Conservation (phyloP, 2,797 vertebrate species). For the Thalassophryne amazonica region DNA sequence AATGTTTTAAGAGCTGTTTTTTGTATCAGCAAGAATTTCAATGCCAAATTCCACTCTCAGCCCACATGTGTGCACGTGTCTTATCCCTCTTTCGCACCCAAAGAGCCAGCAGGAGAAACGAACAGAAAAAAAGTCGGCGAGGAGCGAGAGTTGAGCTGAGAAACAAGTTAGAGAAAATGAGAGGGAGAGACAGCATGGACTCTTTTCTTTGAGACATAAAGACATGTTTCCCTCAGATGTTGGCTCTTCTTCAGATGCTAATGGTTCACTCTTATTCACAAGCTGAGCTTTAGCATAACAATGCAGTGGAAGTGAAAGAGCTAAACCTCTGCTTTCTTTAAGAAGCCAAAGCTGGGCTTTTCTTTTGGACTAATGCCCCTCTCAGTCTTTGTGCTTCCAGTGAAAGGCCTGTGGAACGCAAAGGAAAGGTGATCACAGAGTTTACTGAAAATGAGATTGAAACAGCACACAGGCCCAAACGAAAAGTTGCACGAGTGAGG, state of each 20-base stretch:
- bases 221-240: constrained; percentile 82
- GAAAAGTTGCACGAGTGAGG: constrained; percentile 52
- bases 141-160: constrained; percentile 71
- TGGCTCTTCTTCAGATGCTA: constrained; percentile 86
- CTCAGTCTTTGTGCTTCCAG: constrained; percentile 73
- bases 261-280: constrained; percentile 79
- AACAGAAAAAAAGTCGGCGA: constrained; percentile 64
- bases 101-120: constrained; percentile 60
- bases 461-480: constrained; percentile 62
- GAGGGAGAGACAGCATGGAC: constrained; percentile 77
- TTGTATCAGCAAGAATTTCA: constrained; percentile 44
- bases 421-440: constrained; percentile 81
- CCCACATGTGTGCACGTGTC: constrained; percentile 23
- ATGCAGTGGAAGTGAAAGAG: constrained; percentile 81
- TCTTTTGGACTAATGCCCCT: constrained; percentile 80
- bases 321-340: constrained; percentile 85
- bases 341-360: constrained; percentile 80
- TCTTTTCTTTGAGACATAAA: constrained; percentile 79
- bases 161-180: constrained; percentile 75
- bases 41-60: constrained; percentile 38
- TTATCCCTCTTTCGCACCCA: constrained; percentile 60
- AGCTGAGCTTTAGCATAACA: constrained; percentile 82
- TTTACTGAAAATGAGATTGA: constrained; percentile 78
- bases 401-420: constrained; percentile 76
- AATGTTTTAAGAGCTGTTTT: constrained; percentile 26